Conservation (phyloP, 2,113 vertebrate genomes). For the Thryonomys swinderianus region DNA sequence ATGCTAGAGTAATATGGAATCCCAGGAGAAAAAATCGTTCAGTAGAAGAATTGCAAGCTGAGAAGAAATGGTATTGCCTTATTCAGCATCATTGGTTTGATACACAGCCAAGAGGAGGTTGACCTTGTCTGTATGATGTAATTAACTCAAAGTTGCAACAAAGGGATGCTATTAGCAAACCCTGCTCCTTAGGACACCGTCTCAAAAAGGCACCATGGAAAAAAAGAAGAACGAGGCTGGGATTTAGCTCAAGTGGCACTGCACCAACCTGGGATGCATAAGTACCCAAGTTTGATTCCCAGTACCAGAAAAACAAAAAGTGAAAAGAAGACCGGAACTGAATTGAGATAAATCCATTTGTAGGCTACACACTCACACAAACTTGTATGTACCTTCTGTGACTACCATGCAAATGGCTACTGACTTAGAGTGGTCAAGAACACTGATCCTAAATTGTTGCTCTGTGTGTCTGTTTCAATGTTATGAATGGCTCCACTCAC, state of each 20-base stretch:
- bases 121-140: neutral
- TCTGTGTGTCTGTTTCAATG: neutral
- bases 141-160: neutral
- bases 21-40: neutral
- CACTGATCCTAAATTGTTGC: neutral
- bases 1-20: neutral
- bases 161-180: neutral
- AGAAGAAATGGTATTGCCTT: neutral
- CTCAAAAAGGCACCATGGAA: neutral
- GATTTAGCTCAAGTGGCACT: no score
- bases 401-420: neutral
- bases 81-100: neutral
- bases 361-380: neutral
- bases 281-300: no score
- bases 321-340: neutral
- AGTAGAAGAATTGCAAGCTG: neutral
- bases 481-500: neutral
- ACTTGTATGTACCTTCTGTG: neutral
- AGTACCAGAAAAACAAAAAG: no score
- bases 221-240: no score
- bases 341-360: neutral
- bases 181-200: neutral
- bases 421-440: neutral
- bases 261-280: no score
- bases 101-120: neutral